phyloP scores from a whole-genome alignment of 2,797 vertebrate genomes.

The Pelodytes ibericus region DNA sequence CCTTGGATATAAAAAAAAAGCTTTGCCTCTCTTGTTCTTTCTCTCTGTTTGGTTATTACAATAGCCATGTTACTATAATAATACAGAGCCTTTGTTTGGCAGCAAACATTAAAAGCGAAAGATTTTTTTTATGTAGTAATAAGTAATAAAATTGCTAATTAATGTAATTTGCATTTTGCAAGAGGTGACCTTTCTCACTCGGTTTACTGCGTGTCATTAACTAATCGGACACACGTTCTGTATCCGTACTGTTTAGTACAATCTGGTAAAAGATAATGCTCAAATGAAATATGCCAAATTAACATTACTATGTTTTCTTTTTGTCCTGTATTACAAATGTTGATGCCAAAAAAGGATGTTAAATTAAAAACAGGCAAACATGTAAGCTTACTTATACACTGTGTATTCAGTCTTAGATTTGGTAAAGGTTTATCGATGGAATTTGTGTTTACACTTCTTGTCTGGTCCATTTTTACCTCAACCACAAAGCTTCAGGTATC shows the following conservation, averaged over 20 bases:
- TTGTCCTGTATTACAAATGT: no score
- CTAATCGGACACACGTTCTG: neutral
- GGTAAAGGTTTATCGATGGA: no score
- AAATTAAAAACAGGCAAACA: no score
- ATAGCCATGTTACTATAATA: neutral
- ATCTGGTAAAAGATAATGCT: neutral
- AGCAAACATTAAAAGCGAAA: neutral
- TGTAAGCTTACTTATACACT: no score
- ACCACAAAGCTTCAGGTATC: no score
- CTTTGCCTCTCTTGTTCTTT: neutral
- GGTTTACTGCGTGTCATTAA: slow-evolving; percentile 5
- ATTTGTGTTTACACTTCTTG: no score
- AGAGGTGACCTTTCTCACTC: slow-evolving; percentile 16
- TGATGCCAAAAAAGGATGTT: no score
- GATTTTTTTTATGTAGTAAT: neutral
- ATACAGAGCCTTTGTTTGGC: neutral
- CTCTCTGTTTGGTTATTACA: neutral
- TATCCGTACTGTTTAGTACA: neutral
- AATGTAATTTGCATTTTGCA: neutral
- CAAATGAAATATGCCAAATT: neutral
- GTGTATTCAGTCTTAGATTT: no score
- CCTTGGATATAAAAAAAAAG: neutral
- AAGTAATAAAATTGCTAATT: slow-evolving; percentile 34
- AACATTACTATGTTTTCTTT: no score
- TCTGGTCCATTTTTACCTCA: no score